Evolutionary conservation across 1,140 invertebrate genomes (phyloP).

Genomic region (Nomia melanderi): DNA sequence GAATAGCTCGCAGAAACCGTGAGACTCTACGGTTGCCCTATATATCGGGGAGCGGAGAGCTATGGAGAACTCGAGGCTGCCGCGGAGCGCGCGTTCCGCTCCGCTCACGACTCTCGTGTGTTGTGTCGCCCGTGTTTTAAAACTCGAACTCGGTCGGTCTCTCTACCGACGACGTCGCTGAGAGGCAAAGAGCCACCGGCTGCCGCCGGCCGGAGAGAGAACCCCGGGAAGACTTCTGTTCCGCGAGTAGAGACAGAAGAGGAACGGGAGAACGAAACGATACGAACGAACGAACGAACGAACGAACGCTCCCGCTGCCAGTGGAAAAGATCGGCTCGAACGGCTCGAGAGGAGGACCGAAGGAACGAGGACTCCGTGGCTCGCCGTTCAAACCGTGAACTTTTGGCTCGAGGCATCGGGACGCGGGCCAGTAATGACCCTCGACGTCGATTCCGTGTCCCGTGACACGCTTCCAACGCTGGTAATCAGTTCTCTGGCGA

Average conservation of each 20-base stretch:
- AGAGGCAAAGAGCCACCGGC: slow-evolving; percentile 49
- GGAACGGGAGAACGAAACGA: too few relatives aligned
- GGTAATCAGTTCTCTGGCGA: slow-evolving; percentile 29
- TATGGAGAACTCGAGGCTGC: slow-evolving; percentile 51
- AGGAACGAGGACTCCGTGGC: slow-evolving; percentile 1
- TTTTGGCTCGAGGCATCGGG: slow-evolving; percentile 70
- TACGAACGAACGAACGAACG: too few relatives aligned
- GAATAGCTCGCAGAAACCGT: slow-evolving; percentile 79
- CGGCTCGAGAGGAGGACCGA: background rate
- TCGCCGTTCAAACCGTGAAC: slow-evolving; percentile 64
- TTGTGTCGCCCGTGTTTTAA: slow-evolving; percentile 69
- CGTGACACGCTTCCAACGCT: background rate
- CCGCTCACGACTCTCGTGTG: slow-evolving; percentile 72
- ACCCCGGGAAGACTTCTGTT: slow-evolving; percentile 14
- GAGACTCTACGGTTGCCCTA: slow-evolving; percentile 79
- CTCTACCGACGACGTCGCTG: slow-evolving; percentile 32
- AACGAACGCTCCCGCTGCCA: too few relatives aligned
- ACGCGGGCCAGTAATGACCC: slow-evolving; percentile 41
- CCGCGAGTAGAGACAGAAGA: background rate
- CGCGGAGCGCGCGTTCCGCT: slow-evolving; percentile 39
- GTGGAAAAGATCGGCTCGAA: slow-evolving; percentile 7
- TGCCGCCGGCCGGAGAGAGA: slow-evolving; percentile 2
- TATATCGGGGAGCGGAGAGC: slow-evolving; percentile 74
- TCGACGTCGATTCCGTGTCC: slow-evolving; percentile 25
- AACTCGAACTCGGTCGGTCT: slow-evolving; percentile 69